Base-by-base conservation (phyloP, 2,888 invertebrate genomes). In the Amblyteles armatorius region DNA sequence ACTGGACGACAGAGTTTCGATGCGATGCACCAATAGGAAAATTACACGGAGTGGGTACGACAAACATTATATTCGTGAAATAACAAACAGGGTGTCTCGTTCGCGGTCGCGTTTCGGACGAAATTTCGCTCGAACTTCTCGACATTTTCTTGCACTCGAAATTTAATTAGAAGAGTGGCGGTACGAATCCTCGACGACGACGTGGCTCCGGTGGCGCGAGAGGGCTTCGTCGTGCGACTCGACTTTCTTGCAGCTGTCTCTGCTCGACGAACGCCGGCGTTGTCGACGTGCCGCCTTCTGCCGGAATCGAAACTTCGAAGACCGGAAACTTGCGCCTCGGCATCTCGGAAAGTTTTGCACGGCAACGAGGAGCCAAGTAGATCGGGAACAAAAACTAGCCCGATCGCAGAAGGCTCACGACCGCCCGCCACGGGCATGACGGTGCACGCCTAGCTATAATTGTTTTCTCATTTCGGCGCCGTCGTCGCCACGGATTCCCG, bases 121-220 rank as follows among this genome's bases (percentile, higher is more conserved):
- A 63, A 72, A 40, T 71, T 81, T 44, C 26, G 29, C 69, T 19
- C 67, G 11, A 72, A 67, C 36, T 73, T 48, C 19, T n/a, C 29
- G 79, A 40, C 72, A 76, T 73, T 69, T 63, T 82, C 73, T 84
- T 84, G 76, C 67, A 13, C 91, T 89, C 87, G 91, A 91, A 91
- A 91, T 92, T 93, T 93, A 93, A 93, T 93, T 93, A 92, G 90
- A 93, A 92, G 16, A 91, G 91, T 92, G 87, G 85, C 79, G 60
- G 16, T 48, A 48, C 44, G 72, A 77, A 82, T 79, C 77, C 57
- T 65, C 52, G 60, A 55, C 71, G 40, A 22, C 73, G 76, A 72
- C 67, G 86, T 48, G 79, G 85, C 80, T 44, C 60, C 52, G 67
- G 40, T 33, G 60, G 52, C 48, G 63, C 11, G 44, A 60, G 33